Conservation (phyloP, 2,797 vertebrate species). For the Microctenopoma lineatum region DNA sequence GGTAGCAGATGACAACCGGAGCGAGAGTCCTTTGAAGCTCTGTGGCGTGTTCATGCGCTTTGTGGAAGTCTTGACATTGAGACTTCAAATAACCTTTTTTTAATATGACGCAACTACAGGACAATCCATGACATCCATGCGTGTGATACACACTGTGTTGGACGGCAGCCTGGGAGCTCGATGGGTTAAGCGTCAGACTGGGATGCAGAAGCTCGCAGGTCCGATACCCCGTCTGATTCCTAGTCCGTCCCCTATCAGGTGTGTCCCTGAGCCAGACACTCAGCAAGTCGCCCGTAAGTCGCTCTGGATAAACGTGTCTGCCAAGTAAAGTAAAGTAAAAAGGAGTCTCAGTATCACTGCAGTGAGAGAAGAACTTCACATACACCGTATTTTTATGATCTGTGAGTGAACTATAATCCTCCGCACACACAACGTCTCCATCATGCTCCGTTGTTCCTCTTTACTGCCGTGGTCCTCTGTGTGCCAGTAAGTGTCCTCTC, state of each 20-base stretch:
- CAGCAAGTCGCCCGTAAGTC: too few species aligned
- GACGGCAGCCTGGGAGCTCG: too few species aligned
- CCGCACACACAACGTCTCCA: conserved; percentile 4
- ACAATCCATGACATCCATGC: not conserved
- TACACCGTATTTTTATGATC: not conserved
- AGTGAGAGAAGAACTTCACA: not conserved
- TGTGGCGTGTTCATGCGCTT: not conserved
- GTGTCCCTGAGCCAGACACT: too few species aligned
- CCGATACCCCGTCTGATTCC: too few species aligned
- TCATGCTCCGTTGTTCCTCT: conserved; percentile 26
- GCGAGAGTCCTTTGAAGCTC: not conserved
- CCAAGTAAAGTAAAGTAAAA: not conserved
- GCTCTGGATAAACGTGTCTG: too few species aligned
- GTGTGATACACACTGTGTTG: not conserved
- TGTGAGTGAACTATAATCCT: not conserved
- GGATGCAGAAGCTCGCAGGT: too few species aligned
- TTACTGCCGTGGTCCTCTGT: conserved; percentile 29
- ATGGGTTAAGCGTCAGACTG: too few species aligned
- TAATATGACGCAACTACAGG: too few species aligned
- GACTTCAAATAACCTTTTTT: not conserved
- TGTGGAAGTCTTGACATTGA: not conserved
- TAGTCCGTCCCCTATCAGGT: too few species aligned
- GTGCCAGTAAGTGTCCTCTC: conserved; percentile 28
- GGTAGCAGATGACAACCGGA: too few species aligned
- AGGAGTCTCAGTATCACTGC: not conserved